These are phyloP conservation scores for Prosopocoilus inquinatus DNA, from an alignment of 2,888 invertebrate genomes.

Conservation along the genomic window DNA sequence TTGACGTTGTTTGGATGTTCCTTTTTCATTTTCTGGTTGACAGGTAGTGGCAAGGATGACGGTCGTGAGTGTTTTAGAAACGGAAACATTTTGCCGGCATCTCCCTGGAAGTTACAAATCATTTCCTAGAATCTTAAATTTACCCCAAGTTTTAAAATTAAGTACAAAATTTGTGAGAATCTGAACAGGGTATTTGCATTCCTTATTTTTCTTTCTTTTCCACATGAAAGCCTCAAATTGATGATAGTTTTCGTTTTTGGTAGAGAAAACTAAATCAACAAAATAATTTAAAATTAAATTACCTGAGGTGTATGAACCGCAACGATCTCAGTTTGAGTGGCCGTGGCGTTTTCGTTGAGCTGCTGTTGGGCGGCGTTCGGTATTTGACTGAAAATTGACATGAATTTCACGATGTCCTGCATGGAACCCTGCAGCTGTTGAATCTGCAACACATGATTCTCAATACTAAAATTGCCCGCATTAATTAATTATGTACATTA, in stretches of 20 bases:
- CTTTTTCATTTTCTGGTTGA: slow-evolving; percentile 42
- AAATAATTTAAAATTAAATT: slow-evolving; percentile 27
- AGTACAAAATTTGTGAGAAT: too few species aligned
- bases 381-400: slow-evolving; percentile 55
- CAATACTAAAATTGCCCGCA: neutral
- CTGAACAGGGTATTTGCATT: neutral
- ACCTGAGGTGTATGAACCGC: slow-evolving; percentile 77
- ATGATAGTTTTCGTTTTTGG: too few species aligned
- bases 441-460: slow-evolving; percentile 62
- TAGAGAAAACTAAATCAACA: too few species aligned
- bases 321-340: slow-evolving; percentile 78
- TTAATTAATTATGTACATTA: neutral
- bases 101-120: slow-evolving; percentile 37
- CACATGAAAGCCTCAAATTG: too few species aligned
- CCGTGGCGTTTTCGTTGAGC: slow-evolving; percentile 53
- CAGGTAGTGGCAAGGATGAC: slow-evolving; percentile 48
- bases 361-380: slow-evolving; percentile 34
- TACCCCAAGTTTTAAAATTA: neutral
- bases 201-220: neutral
- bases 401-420: slow-evolving; percentile 73
- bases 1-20: slow-evolving; percentile 24
- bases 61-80: slow-evolving; percentile 49
- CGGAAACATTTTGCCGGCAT: slow-evolving; percentile 47
- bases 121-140: too few species aligned
- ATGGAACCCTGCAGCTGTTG: slow-evolving; percentile 76